Percentiles rank a stretch among this genome's conserved stretches.
Conservation (phyloP, 2,797 vertebrate species). For the Halcyon smyrnensis region DNA sequence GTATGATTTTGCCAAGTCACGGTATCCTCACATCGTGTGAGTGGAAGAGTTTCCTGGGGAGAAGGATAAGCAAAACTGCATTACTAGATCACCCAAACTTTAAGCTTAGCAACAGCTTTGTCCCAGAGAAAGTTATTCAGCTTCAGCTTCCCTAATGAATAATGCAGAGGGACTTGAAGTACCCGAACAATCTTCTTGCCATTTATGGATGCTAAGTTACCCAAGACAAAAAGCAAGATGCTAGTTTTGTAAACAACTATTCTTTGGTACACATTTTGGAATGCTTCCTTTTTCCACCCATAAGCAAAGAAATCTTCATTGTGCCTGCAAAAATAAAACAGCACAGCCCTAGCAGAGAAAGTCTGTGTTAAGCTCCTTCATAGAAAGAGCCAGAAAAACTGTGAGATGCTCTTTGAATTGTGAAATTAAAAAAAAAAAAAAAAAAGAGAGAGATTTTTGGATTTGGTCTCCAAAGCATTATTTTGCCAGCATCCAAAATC, state of each 20-base stretch:
- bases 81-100: conserved; percentile 84
- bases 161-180: conserved; percentile 80
- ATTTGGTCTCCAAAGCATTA: conserved; percentile 37
- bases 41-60: conserved; percentile 81
- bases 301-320: conserved; percentile 56
- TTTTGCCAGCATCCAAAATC: conserved; percentile 18
- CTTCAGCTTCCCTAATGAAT: conserved; percentile 83
- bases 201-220: conserved; percentile 82
- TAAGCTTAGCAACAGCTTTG: conserved; percentile 98
- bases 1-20: conserved; percentile 67
- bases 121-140: conserved; percentile 82
- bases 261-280: conserved; percentile 68
- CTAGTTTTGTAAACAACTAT: conserved; percentile 80
- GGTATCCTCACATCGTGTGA: conserved; percentile 72
- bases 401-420: conserved; percentile 17
- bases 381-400: conserved; percentile 22
- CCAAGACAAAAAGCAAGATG: conserved; percentile 76
- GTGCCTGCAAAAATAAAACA: conserved; percentile 59
- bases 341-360: conserved; percentile 11
- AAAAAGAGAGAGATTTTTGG: background rate
- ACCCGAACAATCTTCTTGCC: conserved; percentile 77
- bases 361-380: conserved; percentile 27
- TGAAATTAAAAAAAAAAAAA: background rate
- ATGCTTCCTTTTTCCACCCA: conserved; percentile 30
- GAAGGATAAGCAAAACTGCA: conserved; percentile 83